Conservation (phyloP, 1,140 invertebrate species). For the Physella acuta region DNA sequence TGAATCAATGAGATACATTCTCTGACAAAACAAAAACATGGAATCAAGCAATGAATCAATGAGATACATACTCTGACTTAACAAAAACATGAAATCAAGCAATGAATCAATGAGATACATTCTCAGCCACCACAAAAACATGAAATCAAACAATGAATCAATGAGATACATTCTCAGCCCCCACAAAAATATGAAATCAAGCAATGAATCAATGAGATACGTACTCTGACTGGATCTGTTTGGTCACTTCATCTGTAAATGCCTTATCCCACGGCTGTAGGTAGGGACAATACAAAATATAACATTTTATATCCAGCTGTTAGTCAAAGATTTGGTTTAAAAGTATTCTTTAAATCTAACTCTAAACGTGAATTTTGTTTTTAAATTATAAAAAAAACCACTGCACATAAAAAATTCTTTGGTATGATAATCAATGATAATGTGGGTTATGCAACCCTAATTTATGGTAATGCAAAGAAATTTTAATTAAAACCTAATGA, state of each 20-base stretch:
- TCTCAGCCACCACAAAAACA: background rate
- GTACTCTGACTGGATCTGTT: conserved; percentile 75
- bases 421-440: no score
- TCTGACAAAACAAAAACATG: background rate
- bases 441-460: no score
- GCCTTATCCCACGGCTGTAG: conserved; percentile 56
- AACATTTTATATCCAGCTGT: background rate
- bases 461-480: no score
- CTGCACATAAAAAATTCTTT: no score
- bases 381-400: no score
- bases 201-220: conserved; percentile 49
- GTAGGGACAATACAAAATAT: conserved; percentile 26
- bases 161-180: background rate
- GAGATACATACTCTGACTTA: background rate
- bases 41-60: background rate
- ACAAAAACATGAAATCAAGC: no score
- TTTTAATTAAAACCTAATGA: no score
- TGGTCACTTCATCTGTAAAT: conserved; percentile 52
- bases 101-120: no score
- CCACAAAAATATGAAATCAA: background rate
- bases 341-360: background rate
- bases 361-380: no score
- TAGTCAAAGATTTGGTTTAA: background rate
- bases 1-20: background rate
- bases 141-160: background rate